Conservation (phyloP, 2,888 invertebrate species). For the Thysanoteuthis rhombus region DNA sequence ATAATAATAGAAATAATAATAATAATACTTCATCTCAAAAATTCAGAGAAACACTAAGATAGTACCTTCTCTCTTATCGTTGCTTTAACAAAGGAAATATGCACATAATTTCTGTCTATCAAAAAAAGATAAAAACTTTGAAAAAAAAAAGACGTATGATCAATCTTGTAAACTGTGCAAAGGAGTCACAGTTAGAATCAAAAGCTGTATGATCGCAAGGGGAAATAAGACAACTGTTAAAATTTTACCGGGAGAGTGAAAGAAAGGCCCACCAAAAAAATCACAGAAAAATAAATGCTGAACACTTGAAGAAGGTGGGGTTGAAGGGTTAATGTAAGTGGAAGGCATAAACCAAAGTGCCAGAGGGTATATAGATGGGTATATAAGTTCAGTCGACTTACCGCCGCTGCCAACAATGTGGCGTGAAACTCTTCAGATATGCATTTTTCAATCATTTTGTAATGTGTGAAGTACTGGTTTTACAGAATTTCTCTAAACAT, state of each 20-base stretch:
- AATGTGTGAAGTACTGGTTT: neutral
- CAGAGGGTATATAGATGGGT: neutral
- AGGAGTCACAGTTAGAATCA: neutral
- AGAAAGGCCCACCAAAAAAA: neutral
- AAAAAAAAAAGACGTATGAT: too few relatives aligned
- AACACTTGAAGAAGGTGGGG: too few relatives aligned
- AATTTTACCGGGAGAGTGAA: neutral
- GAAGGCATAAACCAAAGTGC: neutral
- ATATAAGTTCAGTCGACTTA: neutral
- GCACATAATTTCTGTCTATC: too few relatives aligned
- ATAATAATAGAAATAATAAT: too few relatives aligned
- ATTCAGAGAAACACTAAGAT: too few relatives aligned
- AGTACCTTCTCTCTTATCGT: too few relatives aligned
- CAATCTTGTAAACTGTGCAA: too few relatives aligned
- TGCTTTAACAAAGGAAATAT: too few relatives aligned
- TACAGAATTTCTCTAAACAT: neutral
- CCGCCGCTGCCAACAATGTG: neutral
- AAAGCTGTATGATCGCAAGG: neutral
- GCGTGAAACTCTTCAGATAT: neutral
- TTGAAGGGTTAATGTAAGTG: neutral
- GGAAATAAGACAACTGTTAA: neutral
- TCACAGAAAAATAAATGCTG: neutral
- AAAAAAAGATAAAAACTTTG: too few relatives aligned
- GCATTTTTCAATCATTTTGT: neutral
- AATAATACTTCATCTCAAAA: too few relatives aligned